Evolutionary conservation across 2,888 invertebrate genomes (phyloP).

Genomic region (Epistrophe grossulariae): DNA sequence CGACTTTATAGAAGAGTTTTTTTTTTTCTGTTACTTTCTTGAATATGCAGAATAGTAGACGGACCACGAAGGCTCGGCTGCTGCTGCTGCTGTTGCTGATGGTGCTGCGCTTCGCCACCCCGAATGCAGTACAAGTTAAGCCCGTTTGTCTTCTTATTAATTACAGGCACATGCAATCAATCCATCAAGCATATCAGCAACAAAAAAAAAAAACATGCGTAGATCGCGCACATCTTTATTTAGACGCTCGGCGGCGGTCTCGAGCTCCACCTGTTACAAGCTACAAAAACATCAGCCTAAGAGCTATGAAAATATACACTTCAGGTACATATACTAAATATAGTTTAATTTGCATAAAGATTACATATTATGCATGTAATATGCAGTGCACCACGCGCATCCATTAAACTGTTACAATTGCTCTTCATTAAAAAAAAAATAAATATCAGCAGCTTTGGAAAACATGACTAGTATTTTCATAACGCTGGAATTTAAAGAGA

Average conservation of each 20-base stretch:
- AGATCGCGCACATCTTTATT: conserved; percentile 68
- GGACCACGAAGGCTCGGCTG: conserved; percentile 17
- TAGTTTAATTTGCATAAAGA: conserved; percentile 65
- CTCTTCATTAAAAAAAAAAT: not conserved
- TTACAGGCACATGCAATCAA: conserved; percentile 67
- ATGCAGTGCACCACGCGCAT: conserved; percentile 20
- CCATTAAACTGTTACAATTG: conserved; percentile 60
- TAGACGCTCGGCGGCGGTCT: not conserved
- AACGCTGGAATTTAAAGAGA: not conserved
- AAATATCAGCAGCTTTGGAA: not conserved
- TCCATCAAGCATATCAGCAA: conserved; percentile 61
- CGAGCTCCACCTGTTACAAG: conserved; percentile 34
- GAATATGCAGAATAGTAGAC: not conserved
- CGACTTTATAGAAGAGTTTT: not conserved
- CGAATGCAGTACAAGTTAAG: not conserved
- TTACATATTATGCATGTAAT: conserved; percentile 11
- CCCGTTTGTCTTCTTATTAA: conserved; percentile 57
- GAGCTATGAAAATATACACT: conserved; percentile 8
- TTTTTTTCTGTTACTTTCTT: not conserved
- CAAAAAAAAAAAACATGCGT: conserved; percentile 66
- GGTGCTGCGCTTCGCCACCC: not conserved
- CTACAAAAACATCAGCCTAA: not conserved
- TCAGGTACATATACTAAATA: conserved; percentile 44
- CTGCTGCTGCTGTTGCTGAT: not conserved
- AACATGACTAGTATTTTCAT: not conserved